These are phyloP conservation scores for Disparrhopalites patrizii DNA, from an alignment of 2,888 invertebrate genomes.

Conservation along the genomic window DNA sequence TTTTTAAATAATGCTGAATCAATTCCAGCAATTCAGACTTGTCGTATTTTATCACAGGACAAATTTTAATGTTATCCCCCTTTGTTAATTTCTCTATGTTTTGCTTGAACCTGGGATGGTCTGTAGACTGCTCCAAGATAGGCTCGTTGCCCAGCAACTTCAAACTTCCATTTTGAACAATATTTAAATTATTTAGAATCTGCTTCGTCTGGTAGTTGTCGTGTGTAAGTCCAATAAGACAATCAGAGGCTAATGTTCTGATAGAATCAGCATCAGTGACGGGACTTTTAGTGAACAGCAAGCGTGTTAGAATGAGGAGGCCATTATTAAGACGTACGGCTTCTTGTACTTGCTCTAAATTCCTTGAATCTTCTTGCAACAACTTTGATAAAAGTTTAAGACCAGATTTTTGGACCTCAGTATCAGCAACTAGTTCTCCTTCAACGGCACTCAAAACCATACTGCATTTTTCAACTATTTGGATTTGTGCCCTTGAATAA, in stretches of 20 bases:
- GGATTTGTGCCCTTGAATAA: slow-evolving; percentile 14
- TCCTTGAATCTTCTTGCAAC: slow-evolving; percentile 21
- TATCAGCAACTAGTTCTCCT: slow-evolving; percentile 83
- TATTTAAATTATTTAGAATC: slow-evolving; percentile 50
- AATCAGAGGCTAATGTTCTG: slow-evolving; percentile 86
- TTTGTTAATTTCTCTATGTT: slow-evolving; percentile 20
- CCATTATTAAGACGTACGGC: slow-evolving; percentile 90
- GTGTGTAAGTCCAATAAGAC: slow-evolving; percentile 87
- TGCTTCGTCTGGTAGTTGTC: slow-evolving; percentile 63
- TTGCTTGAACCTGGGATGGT: slow-evolving; percentile 20
- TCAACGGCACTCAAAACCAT: slow-evolving; percentile 82
- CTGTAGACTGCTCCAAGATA: slow-evolving; percentile 24
- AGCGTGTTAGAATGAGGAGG: slow-evolving; percentile 68
- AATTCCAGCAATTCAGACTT: slow-evolving; percentile 87
- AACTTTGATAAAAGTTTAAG: slow-evolving; percentile 16
- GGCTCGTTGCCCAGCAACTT: slow-evolving; percentile 25
- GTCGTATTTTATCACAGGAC: slow-evolving; percentile 73
- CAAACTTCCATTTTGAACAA: slow-evolving; percentile 25
- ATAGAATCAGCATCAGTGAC: slow-evolving; percentile 82
- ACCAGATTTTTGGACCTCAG: slow-evolving; percentile 39
- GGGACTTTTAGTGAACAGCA: slow-evolving; percentile 39
- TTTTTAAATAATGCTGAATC: slow-evolving; percentile 79
- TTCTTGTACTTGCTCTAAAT: slow-evolving; percentile 54
- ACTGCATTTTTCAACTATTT: slow-evolving; percentile 53
- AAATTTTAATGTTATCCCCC: slow-evolving; percentile 4